Base-by-base conservation (phyloP, 2,888 invertebrate species). In the Andrena chrysosceles region DNA sequence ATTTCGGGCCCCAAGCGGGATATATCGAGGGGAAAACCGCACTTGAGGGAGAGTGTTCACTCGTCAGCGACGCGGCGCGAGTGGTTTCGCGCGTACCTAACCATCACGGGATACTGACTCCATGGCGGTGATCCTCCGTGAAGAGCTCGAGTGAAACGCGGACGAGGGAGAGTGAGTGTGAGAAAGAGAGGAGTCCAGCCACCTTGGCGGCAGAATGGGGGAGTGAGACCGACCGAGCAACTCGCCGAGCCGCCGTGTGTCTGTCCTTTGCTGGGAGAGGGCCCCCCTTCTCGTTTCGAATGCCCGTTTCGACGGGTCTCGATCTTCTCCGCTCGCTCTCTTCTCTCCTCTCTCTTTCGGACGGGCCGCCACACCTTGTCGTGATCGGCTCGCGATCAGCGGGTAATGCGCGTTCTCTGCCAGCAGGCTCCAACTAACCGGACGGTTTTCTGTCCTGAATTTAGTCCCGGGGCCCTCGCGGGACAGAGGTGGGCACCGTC, bases 401-500 rank as follows among this genome's bases (percentile, higher is more conserved):
- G 87, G 26, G 88, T 90, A 90, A 86, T 87, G 82, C 88, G 85
- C 79, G 81, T 83, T 83, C 79, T 52, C 84, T 66, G 74, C 74
- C 84, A 71, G 71, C 85, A 75, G 63, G 56, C 80, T 76, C 77
- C 67, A 73, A 74, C 86, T 87, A 87, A 86, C 81, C 88, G 81
- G 87, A 88, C 90, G 85, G 86, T 78, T 89, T 89, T 91, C 90
- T 90, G 91, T 89, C 91, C 91, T 91, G 91, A 90, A 92, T 92
- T 89, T 90, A 90, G 83, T 83, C 88, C 82, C 81, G 83, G 75
- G 73, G 77, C 67, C 70, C 49, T 16, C 67, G 60, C 29, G 54
- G 1, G 31, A 72, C 35, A 33, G 48, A 20, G 68, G 77, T 29
- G 4, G 60, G 60, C 20, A 52, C 16, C 13, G 26, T 26, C 13